Evolutionary conservation across 2,113 vertebrate genomes (phyloP), one percentile per base, ranked within the genome.

Genomic region (Phalacrocorax aristotelis): DNA sequence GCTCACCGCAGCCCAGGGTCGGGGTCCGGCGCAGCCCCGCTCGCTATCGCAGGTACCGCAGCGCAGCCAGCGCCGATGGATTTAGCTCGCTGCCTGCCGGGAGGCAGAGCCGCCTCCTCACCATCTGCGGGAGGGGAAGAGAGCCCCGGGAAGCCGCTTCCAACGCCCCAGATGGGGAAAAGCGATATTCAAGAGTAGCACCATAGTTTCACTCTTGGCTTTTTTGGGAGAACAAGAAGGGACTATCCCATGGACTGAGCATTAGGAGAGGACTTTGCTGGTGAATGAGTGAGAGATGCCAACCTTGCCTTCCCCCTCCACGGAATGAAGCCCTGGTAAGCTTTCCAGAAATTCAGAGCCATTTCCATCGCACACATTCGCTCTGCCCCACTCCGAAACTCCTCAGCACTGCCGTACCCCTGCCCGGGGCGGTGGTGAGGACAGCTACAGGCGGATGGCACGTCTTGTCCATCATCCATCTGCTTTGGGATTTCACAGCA

Each of bases 81-180:
- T 95, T 92, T 82, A 85, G 93, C 82, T 95, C 2, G 1, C 38
- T 70, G 90, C 87, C 85, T 19, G 94, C 93, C 11, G 61, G 51
- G 65, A 90, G 79, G 79, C 95, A 78, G 83, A 72, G 86, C 91
- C 76, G 26, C 91, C 93, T 75, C 95, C 95, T 68, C 93, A 72
- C 96, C 96, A 90, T 94, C 95, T 94, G 95, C 75, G 1, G 91
- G 82, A 88, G 89, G 95, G 88, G 83, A 83, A 77, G 61, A 64
- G 71, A 46, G 87, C 93, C 93, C 93, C 23, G 15, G 72, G 72
- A 54, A 93, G 92, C 80, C 1, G 2, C 61, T 86, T 87, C 83
- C 95, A 89, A 54, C 9, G 15, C 49, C 93, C 93, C 96, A 96
- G 94, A 93, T 93, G 94, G 94, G 90, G 46, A 81, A 18, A 62